A percentile compares a stretch with the other conserved stretches of the same genome.
These are phyloP conservation scores for Drosophila bocqueti DNA, from an alignment of 1,140 invertebrate species.

Conservation along the genomic window DNA sequence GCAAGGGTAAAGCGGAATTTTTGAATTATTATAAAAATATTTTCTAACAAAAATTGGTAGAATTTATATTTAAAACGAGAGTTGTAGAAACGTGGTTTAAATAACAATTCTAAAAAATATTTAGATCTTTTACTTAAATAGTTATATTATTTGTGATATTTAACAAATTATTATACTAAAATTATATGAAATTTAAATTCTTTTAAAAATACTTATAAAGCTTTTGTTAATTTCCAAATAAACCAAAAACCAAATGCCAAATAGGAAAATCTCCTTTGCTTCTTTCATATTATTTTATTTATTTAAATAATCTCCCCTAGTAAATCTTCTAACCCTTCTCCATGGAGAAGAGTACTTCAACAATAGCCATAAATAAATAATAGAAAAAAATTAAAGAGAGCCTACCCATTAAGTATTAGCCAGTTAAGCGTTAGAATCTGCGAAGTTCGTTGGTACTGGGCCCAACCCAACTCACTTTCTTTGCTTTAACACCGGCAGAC, in stretches of 20 bases:
- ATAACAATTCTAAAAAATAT: too few relatives aligned
- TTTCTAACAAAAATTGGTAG: background rate
- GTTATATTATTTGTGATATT: too few relatives aligned
- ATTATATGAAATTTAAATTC: too few relatives aligned
- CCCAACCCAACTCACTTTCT: constrained; percentile 15
- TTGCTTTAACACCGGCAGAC: constrained; percentile 19
- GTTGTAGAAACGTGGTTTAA: too few relatives aligned
- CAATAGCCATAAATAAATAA: constrained; percentile 7
- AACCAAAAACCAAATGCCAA: background rate
- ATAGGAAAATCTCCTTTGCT: background rate
- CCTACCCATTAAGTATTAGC: background rate
- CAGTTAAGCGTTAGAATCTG: constrained; percentile 2
- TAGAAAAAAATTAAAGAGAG: background rate
- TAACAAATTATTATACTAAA: too few relatives aligned
- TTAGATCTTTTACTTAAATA: too few relatives aligned
- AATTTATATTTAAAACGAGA: background rate
- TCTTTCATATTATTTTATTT: too few relatives aligned
- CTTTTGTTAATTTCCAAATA: too few relatives aligned
- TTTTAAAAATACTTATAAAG: too few relatives aligned
- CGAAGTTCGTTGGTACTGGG: background rate
- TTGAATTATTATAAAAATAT: background rate
- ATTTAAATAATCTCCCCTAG: background rate
- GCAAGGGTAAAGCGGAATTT: too few relatives aligned
- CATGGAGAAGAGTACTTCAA: background rate
- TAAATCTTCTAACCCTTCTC: background rate